Evolutionary conservation across 2,113 vertebrate species (phyloP).

Genomic region (Sisor rabdophorus): DNA sequence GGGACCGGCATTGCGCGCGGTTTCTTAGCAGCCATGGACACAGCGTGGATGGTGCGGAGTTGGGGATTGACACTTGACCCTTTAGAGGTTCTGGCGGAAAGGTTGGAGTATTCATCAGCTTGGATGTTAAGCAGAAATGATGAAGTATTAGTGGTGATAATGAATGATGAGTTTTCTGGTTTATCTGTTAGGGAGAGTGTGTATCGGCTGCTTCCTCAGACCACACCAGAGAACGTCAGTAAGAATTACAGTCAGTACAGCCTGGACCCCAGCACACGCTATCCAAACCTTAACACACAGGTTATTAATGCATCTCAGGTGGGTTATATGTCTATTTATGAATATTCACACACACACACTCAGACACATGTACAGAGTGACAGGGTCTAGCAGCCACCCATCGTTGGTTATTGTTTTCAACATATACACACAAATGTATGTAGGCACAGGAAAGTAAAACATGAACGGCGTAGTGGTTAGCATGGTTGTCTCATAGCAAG

Average conservation of each 20-base stretch:
- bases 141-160: not conserved
- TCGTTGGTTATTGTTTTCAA: not conserved
- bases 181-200: conserved; percentile 82
- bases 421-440: not conserved
- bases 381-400: no score
- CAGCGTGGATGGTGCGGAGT: conserved; percentile 92
- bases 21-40: conserved; percentile 92
- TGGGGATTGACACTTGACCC: conserved; percentile 81
- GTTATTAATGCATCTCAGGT: conserved; percentile 84
- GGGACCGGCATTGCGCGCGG: conserved; percentile 94
- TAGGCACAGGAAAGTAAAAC: no score
- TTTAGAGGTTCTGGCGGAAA: conserved; percentile 86
- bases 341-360: not conserved
- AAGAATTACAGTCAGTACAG: conserved; percentile 91
- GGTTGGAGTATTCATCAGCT: conserved; percentile 62
- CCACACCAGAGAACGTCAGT: conserved; percentile 93
- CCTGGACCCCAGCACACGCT: conserved; percentile 86
- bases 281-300: conserved; percentile 80
- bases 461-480: no score
- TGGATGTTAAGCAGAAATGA: not conserved
- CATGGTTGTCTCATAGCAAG: no score
- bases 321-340: conserved; percentile 7
- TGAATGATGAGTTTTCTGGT: not conserved
- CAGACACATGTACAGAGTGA: not conserved
- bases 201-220: conserved; percentile 89